Evolutionary conservation across 2,113 vertebrate species (phyloP), one percentile per base, ranked within the genome.

Genomic region (Columba livia): DNA sequence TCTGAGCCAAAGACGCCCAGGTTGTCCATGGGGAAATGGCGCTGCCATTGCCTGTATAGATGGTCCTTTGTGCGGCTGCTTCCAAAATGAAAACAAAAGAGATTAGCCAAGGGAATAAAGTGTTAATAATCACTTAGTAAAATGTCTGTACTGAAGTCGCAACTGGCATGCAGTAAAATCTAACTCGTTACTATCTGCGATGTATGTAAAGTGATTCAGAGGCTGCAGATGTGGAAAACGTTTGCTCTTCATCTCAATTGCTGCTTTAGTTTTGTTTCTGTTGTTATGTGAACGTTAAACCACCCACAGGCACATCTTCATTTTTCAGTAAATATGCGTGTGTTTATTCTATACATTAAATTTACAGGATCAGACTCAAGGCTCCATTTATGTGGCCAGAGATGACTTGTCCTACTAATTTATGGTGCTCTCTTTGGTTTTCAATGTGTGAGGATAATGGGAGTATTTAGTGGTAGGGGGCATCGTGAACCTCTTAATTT

Each of bases 221-320:
- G 64, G 29, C 44, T 75, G 64, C 87, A 64, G 75, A 78, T 81
- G 69, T 12, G 4, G 62, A 75, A 80, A 70, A 12, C 51, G 64
- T 90, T 91, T 94, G 56, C 72, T 80, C 60, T 86, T 78, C 48
- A 80, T 93, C 67, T 89, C 34, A 81, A 6, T 53, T 88, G 82
- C 61, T 78, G 79, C 53, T 90, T 3, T 81, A 18, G 60, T 93
- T 93, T 79, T 79, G 57, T 75, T 92, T 16, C 50, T 77, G 6
- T 67, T 28, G 7, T 77, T 90, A 6, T 5, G 51, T 81, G 81
- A 56, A 53, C 32, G 53, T 51, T 62, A 54, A 87, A 50, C 50
- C 81, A 60, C 48, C 77, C 78, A 79, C 79, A 80, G 92, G 56
- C n/a, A 57, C 86, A 72, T n/a, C 42, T 60, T 93, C 88, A 70